Percentiles rank a stretch among this genome's conserved stretches.
These are phyloP conservation scores for Setophaga petechia DNA, from an alignment of 2,113 vertebrate species.

Conservation along the genomic window DNA sequence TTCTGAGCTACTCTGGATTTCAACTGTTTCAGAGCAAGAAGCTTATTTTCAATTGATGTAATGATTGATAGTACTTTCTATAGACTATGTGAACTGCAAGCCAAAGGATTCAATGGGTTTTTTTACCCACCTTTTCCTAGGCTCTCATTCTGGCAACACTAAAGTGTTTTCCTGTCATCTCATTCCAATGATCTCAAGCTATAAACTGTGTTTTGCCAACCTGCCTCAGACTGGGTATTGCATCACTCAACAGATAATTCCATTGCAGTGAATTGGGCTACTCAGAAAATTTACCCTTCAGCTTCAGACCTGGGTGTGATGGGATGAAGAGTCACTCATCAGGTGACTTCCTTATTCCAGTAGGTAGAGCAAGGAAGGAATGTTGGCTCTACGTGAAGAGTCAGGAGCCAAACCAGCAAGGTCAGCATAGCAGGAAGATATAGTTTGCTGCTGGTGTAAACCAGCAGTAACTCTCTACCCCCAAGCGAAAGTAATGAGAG, in stretches of 20 bases:
- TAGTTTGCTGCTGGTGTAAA: constrained; percentile 17
- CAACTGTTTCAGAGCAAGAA: background rate
- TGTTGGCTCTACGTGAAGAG: background rate
- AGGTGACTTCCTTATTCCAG: constrained; percentile 12
- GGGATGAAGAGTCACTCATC: constrained; percentile 7
- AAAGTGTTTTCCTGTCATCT: background rate
- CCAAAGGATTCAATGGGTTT: background rate
- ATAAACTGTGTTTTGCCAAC: background rate
- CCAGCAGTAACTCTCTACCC: background rate
- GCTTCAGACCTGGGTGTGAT: background rate
- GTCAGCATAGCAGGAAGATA: constrained; percentile 21
- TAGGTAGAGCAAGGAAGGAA: background rate
- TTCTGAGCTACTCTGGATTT: background rate
- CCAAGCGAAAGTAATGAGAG: constrained; percentile 4
- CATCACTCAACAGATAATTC: background rate
- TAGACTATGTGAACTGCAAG: background rate
- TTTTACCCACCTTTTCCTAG: background rate
- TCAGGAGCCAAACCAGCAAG: background rate
- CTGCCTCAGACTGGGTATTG: background rate
- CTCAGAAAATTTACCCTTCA: background rate
- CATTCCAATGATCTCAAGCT: background rate
- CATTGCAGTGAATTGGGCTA: background rate
- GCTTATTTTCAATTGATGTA: background rate
- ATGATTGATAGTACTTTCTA: background rate
- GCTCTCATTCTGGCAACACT: background rate